phyloP scores from a whole-genome alignment of 2,113 vertebrate genomes.

The Theristicus caerulescens region DNA sequence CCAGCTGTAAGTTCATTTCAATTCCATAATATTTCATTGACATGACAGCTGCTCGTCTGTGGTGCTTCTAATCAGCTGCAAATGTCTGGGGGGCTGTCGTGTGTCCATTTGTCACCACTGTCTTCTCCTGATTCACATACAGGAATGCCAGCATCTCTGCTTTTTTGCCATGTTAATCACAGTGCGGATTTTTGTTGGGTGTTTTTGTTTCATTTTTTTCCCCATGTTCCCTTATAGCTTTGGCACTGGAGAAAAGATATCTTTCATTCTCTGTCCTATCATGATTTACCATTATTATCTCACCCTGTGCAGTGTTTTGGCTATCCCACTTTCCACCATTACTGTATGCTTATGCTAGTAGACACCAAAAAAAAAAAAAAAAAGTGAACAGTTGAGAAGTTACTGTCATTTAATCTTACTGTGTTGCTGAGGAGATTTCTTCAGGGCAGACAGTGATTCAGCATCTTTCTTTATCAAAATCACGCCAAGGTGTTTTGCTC shows the following conservation, averaged over 20 bases:
- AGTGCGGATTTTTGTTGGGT: neutral
- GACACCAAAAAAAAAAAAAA: neutral
- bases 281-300: neutral
- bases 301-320: neutral
- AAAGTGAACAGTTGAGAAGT: neutral
- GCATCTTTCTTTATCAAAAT: neutral
- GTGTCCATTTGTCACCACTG: conserved; percentile 1
- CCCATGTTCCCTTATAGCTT: neutral
- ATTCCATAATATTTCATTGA: neutral
- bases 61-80: conserved; percentile 11
- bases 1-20: conserved; percentile 31
- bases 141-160: neutral
- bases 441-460: neutral
- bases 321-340: neutral
- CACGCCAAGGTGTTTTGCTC: rapidly evolving
- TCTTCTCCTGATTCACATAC: neutral
- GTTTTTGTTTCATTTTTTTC: neutral
- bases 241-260: neutral
- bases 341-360: neutral
- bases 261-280: neutral
- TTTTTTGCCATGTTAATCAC: neutral
- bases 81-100: neutral
- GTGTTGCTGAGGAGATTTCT: neutral
- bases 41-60: conserved; percentile 23
- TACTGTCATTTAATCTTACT: neutral